These are phyloP conservation scores for Drosophila guanche DNA, from an alignment of 1,140 invertebrate species.

Conservation along the genomic window DNA sequence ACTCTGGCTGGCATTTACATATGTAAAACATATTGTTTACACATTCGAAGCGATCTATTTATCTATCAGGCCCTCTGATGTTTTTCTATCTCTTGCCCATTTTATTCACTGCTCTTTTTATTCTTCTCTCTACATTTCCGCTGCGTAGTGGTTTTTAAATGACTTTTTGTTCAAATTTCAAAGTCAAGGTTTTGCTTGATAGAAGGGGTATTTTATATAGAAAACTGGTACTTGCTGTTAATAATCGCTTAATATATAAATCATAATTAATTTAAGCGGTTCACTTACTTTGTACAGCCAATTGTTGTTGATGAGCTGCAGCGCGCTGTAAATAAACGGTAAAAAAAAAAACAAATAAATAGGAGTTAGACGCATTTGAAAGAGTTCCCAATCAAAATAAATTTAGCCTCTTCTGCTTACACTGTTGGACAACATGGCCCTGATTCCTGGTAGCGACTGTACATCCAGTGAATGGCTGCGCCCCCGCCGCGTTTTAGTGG, in stretches of 20 bases:
- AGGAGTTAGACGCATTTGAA: background rate
- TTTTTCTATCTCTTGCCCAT: conserved; percentile 29
- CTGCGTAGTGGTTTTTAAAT: conserved; percentile 4
- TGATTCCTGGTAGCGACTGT: conserved; percentile 89
- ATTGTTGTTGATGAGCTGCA: conserved; percentile 86
- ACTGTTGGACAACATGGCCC: conserved; percentile 78
- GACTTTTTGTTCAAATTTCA: conserved; percentile 51
- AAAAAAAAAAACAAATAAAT: conserved; percentile 17
- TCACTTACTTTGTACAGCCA: conserved; percentile 86
- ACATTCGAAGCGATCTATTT: conserved; percentile 13
- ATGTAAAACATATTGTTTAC: conserved; percentile 66
- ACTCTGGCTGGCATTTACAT: conserved; percentile 49
- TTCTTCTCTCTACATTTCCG: conserved; percentile 13
- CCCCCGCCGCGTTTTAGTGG: conserved; percentile 67
- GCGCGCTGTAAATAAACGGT: conserved; percentile 87
- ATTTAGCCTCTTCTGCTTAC: conserved; percentile 38
- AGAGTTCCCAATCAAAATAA: background rate
- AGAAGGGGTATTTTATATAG: conserved; percentile 29
- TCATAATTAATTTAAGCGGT: background rate
- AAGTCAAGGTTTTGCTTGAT: conserved; percentile 64
- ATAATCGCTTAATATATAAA: conserved; percentile 10
- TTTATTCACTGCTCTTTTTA: conserved; percentile 47
- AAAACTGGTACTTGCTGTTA: conserved; percentile 66
- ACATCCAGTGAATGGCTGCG: conserved; percentile 91
- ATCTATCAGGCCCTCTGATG: conserved; percentile 4